Evolutionary conservation across 2,888 invertebrate genomes (phyloP), one percentile per base, ranked within the genome.

Genomic region (Coremacera marginata): DNA sequence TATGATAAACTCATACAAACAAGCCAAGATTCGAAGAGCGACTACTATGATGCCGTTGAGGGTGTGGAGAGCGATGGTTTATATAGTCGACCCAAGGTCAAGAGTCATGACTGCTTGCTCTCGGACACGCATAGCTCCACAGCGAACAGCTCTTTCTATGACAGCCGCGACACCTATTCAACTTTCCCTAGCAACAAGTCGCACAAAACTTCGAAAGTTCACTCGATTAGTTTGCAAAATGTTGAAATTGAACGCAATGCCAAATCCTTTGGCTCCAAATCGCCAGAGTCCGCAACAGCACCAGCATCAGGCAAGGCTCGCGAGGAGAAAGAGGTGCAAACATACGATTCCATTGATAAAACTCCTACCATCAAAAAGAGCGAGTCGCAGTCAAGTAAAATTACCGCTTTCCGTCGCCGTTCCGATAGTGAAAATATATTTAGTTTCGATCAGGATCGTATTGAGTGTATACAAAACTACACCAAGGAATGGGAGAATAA

Each of bases 361-460:
- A 86, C 86, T 3, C 83, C 82, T 0, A 84, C 86, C 5, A 82
- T 87, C 5, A 79, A 81, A 44, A 81, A 78, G 16, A 81, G 82
- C 0, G 87, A 87, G 51, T 87, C 87, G 0, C 88, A 89, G 51
- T 86, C 85, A 0, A 86, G 88, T 27, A 89, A 88, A 81, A 87
- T 88, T n/a, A 85, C 86, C 0, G 86, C 87, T 0, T 92, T 91
- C 83, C 92, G 93, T 27, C 92, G 94, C 5, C 92, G 93, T 19
- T 94, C 94, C 63, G 94, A 94, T n/a, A 92, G 89, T 78, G 91
- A 92, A 79, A 92, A 94, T 81, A 93, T 94, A 7, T 94, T 94
- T 84, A 94, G 94, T 87, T 94, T 94, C 82, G 94, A 94, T 84
- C 94, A 94, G 85, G 94, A 94, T 81, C 92, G 93, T 84, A 94